phyloP scores from a whole-genome alignment of 2,113 vertebrate genomes.

The Dolichotis patagonum region DNA sequence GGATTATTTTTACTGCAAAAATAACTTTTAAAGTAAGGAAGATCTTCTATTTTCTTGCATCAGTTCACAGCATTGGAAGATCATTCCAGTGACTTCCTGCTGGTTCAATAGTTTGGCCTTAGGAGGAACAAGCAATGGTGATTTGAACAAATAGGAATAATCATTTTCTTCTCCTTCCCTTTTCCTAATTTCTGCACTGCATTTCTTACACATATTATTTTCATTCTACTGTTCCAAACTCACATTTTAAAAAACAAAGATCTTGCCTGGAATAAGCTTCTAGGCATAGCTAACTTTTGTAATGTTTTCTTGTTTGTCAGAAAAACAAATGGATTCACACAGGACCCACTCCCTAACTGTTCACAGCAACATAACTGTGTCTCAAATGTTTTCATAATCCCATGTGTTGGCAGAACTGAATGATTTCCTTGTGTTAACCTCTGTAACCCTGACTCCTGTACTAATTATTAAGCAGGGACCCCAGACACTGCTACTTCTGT shows the following conservation, averaged over 20 bases:
- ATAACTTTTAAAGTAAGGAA: slow-evolving; percentile 35
- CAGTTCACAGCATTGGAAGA: not conserved
- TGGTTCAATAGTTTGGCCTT: slow-evolving; percentile 15
- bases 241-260: slow-evolving; percentile 20
- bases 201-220: slow-evolving; percentile 49
- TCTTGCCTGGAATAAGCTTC: slow-evolving; percentile 62
- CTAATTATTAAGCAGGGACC: slow-evolving; percentile 55
- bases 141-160: slow-evolving; percentile 42
- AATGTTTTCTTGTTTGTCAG: not conserved
- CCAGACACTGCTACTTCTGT: slow-evolving; percentile 15
- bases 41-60: not conserved
- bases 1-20: slow-evolving; percentile 33
- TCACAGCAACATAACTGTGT: not conserved
- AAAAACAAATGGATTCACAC: not conserved
- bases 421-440: slow-evolving; percentile 45
- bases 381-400: slow-evolving; percentile 15
- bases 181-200: not conserved
- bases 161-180: slow-evolving; percentile 12
- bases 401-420: slow-evolving; percentile 55
- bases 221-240: not conserved
- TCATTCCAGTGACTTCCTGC: slow-evolving; percentile 39
- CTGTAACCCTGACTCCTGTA: slow-evolving; percentile 3
- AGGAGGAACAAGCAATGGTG: not conserved
- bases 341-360: slow-evolving; percentile 4
- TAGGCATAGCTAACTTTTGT: slow-evolving; percentile 71